Percentiles rank a stretch among this genome's conserved stretches.
phyloP scores from a whole-genome alignment of 2,888 invertebrate genomes.

The Seira musarum region DNA sequence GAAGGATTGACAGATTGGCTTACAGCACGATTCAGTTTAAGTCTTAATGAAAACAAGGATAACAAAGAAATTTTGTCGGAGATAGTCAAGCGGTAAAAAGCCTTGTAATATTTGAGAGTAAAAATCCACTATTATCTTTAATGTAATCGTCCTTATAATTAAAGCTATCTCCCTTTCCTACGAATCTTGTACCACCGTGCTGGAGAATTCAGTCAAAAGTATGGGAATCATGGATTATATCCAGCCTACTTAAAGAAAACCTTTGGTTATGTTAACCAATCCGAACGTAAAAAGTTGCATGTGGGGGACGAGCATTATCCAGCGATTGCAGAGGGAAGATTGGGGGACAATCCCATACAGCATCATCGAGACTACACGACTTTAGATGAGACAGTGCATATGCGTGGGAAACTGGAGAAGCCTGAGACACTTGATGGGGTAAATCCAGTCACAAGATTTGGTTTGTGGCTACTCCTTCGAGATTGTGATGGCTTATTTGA shows the following conservation, averaged over 20 bases:
- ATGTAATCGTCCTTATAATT: too few relatives aligned
- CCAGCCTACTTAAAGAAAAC: slow-evolving; percentile 57
- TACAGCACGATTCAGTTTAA: slow-evolving; percentile 39
- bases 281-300: too few relatives aligned
- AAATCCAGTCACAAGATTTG: slow-evolving; percentile 62
- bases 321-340: too few relatives aligned
- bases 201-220: slow-evolving; percentile 60
- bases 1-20: slow-evolving; percentile 54
- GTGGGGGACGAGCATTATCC: too few relatives aligned
- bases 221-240: slow-evolving; percentile 62
- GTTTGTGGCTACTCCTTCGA: slow-evolving; percentile 63
- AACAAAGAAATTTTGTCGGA: slow-evolving; percentile 48
- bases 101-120: not conserved
- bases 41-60: not conserved
- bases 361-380: slow-evolving; percentile 27
- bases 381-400: slow-evolving; percentile 42
- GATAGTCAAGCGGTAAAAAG: slow-evolving; percentile 40
- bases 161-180: slow-evolving; percentile 44
- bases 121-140: too few relatives aligned
- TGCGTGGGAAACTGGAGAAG: slow-evolving; percentile 48
- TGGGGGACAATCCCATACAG: too few relatives aligned
- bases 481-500: slow-evolving; percentile 57
- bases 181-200: slow-evolving; percentile 64
- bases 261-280: too few relatives aligned
- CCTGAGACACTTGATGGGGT: slow-evolving; percentile 57